These are phyloP conservation scores for Oenanthe oenanthe DNA, from an alignment of 2,113 vertebrate species.

Conservation along the genomic window DNA sequence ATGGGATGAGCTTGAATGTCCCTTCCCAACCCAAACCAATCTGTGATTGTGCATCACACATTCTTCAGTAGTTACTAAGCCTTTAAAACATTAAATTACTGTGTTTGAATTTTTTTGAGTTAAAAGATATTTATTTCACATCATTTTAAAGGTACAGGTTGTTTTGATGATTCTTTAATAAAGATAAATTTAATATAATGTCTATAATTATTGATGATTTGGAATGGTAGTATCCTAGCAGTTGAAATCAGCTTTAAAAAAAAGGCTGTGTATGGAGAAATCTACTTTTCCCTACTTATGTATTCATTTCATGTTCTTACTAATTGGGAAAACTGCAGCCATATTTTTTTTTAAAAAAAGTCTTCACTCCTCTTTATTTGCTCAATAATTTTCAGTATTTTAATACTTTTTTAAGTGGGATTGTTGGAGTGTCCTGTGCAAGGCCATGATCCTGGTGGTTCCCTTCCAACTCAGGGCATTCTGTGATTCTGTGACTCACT, in stretches of 20 bases:
- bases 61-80: background rate
- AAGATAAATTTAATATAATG: background rate
- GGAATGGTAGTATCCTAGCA: background rate
- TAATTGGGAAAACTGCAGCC: background rate
- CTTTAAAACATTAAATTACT: background rate
- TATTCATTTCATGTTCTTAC: background rate
- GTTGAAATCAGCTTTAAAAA: background rate
- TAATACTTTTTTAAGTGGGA: background rate
- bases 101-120: background rate
- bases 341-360: background rate
- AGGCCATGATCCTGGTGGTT: background rate
- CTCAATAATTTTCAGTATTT: background rate
- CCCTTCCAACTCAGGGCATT: background rate
- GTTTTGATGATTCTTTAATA: background rate
- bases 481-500: background rate
- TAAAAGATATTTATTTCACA: background rate
- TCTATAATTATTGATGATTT: background rate
- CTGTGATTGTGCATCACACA: background rate
- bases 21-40: background rate
- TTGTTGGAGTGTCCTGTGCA: background rate
- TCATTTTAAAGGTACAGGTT: background rate
- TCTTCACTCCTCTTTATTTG: background rate
- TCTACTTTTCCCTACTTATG: background rate
- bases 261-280: background rate
- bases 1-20: fast-evolving